Conservation (phyloP, 2,888 invertebrate species). For the Hypena proboscidalis region DNA sequence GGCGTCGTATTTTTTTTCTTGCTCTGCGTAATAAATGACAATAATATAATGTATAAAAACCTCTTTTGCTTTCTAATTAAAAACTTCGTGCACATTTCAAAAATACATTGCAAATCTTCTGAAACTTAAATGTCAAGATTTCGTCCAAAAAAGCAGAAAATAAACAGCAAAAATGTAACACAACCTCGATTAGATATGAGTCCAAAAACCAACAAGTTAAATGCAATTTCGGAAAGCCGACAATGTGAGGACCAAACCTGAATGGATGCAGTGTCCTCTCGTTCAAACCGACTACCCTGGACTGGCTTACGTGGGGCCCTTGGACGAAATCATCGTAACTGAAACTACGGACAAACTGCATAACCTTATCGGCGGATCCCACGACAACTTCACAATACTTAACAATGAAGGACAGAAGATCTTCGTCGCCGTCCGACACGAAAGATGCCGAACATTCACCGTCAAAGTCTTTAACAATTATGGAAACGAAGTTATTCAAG, state of each 20-base stretch:
- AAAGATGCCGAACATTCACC: constrained; percentile 39
- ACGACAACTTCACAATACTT: constrained; percentile 64
- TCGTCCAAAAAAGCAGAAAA: no score
- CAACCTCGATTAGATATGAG: no score
- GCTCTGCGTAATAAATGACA: no score
- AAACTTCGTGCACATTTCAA: no score
- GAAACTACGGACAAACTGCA: constrained; percentile 55
- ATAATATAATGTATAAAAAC: no score
- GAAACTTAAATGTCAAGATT: no score
- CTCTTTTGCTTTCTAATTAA: no score
- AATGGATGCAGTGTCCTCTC: constrained; percentile 70
- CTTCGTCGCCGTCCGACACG: constrained; percentile 57
- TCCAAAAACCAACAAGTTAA: constrained; percentile 32
- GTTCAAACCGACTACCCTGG: constrained; percentile 52
- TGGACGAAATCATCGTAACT: constrained; percentile 57
- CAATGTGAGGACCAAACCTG: constrained; percentile 13
- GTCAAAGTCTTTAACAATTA: constrained; percentile 64
- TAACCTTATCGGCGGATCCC: constrained; percentile 52
- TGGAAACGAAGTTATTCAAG: constrained; percentile 65
- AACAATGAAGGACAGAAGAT: constrained; percentile 63
- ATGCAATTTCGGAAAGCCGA: constrained; percentile 40
- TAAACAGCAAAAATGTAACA: constrained; percentile 19
- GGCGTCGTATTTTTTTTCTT: no score
- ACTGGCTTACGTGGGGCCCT: constrained; percentile 55
- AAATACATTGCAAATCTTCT: no score